phyloP scores from a whole-genome alignment of 2,888 invertebrate genomes.

The Cephonodes hylas region DNA sequence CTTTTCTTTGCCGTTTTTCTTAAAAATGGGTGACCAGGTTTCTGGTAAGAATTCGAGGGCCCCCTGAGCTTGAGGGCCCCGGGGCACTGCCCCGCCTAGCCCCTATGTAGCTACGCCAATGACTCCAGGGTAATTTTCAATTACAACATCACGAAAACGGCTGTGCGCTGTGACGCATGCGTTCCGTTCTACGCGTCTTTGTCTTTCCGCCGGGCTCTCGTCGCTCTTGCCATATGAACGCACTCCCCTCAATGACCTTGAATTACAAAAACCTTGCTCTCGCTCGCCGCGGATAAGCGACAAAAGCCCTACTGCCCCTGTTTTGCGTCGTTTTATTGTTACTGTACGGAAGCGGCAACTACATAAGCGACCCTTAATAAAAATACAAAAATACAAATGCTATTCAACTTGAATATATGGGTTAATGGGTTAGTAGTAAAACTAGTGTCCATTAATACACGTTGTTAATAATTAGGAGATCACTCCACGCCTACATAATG shows the following conservation, averaged over 20 bases:
- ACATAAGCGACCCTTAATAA: slow-evolving; percentile 11
- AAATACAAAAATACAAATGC: slow-evolving; percentile 6
- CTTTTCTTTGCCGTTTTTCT: too few relatives aligned
- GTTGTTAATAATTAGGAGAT: background rate
- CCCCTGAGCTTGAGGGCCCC: too few relatives aligned
- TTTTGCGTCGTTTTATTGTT: background rate
- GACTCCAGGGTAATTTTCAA: background rate
- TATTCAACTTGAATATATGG: background rate
- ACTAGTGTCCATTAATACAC: too few relatives aligned
- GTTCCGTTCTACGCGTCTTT: slow-evolving; percentile 35
- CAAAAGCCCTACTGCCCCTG: background rate
- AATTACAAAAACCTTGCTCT: background rate
- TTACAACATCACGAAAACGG: background rate
- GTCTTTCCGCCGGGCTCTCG: slow-evolving; percentile 25
- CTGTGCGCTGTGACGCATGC: slow-evolving; percentile 42
- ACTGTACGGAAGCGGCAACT: background rate
- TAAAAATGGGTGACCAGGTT: too few relatives aligned
- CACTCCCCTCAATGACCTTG: slow-evolving; percentile 26
- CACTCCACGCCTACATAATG: background rate
- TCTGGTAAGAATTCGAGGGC: too few relatives aligned
- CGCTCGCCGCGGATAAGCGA: background rate
- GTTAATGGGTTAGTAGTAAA: too few relatives aligned
- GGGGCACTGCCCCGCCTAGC: too few relatives aligned
- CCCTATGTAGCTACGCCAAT: too few relatives aligned
- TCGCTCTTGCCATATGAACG: slow-evolving; percentile 25